Evolutionary conservation across 2,113 vertebrate genomes (phyloP).

Genomic region (Ciconia maguari): DNA sequence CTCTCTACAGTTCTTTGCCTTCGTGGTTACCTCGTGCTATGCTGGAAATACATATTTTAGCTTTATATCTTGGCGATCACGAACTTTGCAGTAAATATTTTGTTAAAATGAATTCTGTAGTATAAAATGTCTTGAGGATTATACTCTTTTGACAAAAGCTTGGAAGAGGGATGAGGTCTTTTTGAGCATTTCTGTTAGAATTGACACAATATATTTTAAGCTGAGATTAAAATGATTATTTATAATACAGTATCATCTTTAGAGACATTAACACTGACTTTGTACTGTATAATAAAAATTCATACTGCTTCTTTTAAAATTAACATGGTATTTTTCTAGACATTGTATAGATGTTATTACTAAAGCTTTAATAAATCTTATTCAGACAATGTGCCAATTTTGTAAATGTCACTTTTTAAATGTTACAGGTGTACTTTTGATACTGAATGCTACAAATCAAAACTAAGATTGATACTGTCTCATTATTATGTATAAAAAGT

Average conservation of each 20-base stretch:
- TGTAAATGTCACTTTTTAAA: slow-evolving; percentile 52
- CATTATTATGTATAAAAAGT: background rate
- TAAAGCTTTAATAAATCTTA: slow-evolving; percentile 23
- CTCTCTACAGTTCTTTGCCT: slow-evolving; percentile 87
- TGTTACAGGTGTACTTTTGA: slow-evolving; percentile 27
- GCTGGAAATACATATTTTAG: slow-evolving; percentile 85
- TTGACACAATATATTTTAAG: background rate
- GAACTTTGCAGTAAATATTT: slow-evolving; percentile 71
- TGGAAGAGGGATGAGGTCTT: slow-evolving; percentile 7
- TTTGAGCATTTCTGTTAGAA: slow-evolving; percentile 43
- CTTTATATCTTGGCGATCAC: slow-evolving; percentile 83
- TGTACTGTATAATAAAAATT: slow-evolving; percentile 22
- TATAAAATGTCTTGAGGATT: slow-evolving; percentile 41
- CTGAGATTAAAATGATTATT: slow-evolving; percentile 25
- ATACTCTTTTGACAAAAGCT: slow-evolving; percentile 1
- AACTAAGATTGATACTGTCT: background rate
- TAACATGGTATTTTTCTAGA: slow-evolving; percentile 60
- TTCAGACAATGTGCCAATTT: background rate
- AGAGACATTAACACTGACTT: background rate
- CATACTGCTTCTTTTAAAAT: background rate
- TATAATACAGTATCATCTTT: slow-evolving; percentile 5
- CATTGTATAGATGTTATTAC: slow-evolving; percentile 20
- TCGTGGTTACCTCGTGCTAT: slow-evolving; percentile 87
- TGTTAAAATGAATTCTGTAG: slow-evolving; percentile 12
- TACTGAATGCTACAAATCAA: slow-evolving; percentile 26